phyloP scores from a whole-genome alignment of 2,888 invertebrate genomes.

The Machimus rusticus region DNA sequence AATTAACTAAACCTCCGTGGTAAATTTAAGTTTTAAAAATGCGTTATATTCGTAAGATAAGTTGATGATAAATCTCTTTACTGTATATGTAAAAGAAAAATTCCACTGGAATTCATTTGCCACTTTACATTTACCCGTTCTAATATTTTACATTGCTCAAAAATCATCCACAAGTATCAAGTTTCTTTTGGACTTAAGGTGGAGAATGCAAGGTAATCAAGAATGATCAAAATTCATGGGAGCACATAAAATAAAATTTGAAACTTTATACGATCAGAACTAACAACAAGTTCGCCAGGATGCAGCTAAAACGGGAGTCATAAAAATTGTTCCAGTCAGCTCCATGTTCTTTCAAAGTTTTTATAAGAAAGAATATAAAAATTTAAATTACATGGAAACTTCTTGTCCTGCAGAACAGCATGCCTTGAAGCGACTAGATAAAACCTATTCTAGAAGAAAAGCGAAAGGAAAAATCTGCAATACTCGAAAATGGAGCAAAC shows the following conservation, averaged over 20 bases:
- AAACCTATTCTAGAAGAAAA: background rate
- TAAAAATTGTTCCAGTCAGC: background rate
- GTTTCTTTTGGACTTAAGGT: background rate
- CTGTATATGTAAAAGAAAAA: no score
- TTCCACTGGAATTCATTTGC: no score
- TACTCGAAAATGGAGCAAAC: background rate
- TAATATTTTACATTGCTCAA: background rate
- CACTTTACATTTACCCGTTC: no score
- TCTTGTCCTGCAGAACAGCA: background rate
- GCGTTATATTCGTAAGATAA: no score
- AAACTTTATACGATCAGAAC: background rate
- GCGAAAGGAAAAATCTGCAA: background rate
- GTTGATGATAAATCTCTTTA: no score
- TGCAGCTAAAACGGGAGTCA: background rate
- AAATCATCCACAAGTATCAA: background rate
- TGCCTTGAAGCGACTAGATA: background rate
- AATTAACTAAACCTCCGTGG: no score
- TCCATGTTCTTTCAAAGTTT: background rate
- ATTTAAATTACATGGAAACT: background rate
- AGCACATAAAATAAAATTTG: background rate
- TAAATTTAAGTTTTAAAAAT: no score
- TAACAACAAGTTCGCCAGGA: background rate
- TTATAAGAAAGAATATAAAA: background rate
- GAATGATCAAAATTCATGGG: background rate
- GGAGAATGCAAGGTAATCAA: background rate